Conservation (phyloP, 2,113 vertebrate genomes). For the Mastomys natalensis region DNA sequence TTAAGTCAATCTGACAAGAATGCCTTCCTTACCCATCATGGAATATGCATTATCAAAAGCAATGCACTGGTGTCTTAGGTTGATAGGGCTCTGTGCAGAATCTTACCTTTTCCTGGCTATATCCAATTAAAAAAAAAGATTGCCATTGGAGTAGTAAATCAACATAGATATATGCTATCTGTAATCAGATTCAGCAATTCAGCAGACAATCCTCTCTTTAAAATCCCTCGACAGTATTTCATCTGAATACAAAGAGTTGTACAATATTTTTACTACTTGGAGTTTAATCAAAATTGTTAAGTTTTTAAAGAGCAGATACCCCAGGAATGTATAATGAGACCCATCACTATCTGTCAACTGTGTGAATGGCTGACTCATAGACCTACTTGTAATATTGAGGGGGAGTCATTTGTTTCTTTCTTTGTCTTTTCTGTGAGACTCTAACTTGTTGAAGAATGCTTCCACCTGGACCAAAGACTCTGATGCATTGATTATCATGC, state of each 20-base stretch:
- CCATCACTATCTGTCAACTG: not conserved
- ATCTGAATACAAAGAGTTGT: conserved; percentile 31
- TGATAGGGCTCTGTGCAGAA: no score
- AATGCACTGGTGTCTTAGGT: no score
- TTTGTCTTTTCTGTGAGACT: not conserved
- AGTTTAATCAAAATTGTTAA: conserved; percentile 47
- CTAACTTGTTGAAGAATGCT: not conserved
- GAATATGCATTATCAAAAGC: no score
- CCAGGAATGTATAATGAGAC: conserved; percentile 25
- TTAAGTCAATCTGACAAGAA: no score
- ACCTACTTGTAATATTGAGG: not conserved
- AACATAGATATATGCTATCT: not conserved
- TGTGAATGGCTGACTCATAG: not conserved
- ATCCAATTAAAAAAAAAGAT: not conserved
- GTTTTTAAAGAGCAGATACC: conserved; percentile 42
- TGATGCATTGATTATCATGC: not conserved
- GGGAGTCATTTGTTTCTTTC: not conserved
- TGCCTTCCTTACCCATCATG: no score
- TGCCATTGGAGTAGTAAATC: not conserved
- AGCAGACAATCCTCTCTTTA: conserved; percentile 6
- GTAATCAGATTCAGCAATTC: not conserved
- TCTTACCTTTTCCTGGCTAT: no score
- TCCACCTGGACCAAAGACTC: not conserved
- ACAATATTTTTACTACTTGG: not conserved
- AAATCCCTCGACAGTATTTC: not conserved